These are phyloP conservation scores for Drosophila kuntzei DNA, from an alignment of 2,888 invertebrate species.

Conservation along the genomic window DNA sequence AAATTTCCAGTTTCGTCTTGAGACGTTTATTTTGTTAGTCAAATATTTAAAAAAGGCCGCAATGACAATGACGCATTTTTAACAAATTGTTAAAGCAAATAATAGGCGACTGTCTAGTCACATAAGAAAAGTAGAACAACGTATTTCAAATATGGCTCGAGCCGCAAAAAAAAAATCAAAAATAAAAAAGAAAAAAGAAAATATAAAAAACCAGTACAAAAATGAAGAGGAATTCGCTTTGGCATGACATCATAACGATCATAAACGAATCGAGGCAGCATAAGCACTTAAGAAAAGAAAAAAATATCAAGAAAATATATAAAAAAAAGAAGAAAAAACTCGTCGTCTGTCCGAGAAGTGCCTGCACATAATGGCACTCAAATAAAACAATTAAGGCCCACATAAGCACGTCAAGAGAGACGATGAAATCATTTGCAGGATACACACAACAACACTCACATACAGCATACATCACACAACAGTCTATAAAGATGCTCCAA, in stretches of 20 bases:
- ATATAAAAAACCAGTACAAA: constrained; percentile 29
- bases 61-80: constrained; percentile 71
- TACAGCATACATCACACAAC: constrained; percentile 24
- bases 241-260: constrained; percentile 77
- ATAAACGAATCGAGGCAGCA: constrained; percentile 66
- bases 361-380: constrained; percentile 79
- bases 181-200: constrained; percentile 26
- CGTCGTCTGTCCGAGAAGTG: constrained; percentile 59
- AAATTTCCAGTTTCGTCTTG: constrained; percentile 51
- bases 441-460: constrained; percentile 35
- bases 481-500: constrained; percentile 65
- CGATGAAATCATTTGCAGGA: constrained; percentile 79
- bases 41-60: constrained; percentile 65
- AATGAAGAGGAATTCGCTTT: constrained; percentile 69
- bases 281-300: constrained; percentile 51
- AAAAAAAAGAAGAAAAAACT: constrained; percentile 25
- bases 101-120: constrained; percentile 61
- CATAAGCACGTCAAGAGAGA: constrained; percentile 71
- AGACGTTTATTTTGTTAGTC: constrained; percentile 35
- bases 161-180: constrained; percentile 39
- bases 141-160: constrained; percentile 54
- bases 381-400: constrained; percentile 79
- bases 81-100: constrained; percentile 72
- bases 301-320: constrained; percentile 6
- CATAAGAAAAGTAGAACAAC: constrained; percentile 75